Conservation (phyloP, 2,113 vertebrate species). For the Spheniscus mendiculus region DNA sequence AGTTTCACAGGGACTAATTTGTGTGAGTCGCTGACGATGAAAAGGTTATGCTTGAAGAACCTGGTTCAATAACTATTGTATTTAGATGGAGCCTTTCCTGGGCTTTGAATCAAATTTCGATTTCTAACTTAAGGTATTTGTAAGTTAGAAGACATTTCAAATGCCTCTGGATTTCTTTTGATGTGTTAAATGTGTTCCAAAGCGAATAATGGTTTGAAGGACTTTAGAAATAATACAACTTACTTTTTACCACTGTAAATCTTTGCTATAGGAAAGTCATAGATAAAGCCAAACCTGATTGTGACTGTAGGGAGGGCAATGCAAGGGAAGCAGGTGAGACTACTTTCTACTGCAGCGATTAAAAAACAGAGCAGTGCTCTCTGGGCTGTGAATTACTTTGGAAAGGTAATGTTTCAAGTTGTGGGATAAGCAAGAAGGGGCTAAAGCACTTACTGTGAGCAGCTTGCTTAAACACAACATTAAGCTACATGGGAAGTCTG, state of each 20-base stretch:
- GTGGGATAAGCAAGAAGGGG: not conserved
- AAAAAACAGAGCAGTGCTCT: not conserved
- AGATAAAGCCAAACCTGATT: not conserved
- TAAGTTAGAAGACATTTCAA: constrained; percentile 33
- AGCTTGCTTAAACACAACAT: not conserved
- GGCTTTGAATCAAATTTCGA: constrained; percentile 1
- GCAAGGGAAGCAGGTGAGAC: not conserved
- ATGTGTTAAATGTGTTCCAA: not conserved
- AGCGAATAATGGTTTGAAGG: not conserved
- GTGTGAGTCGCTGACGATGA: not conserved
- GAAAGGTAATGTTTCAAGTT: not conserved
- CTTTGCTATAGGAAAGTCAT: not conserved
- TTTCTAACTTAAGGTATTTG: constrained; percentile 1
- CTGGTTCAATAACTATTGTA: constrained; percentile 47
- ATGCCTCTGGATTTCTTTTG: constrained; percentile 35
- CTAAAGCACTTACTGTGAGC: not conserved
- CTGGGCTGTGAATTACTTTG: not conserved
- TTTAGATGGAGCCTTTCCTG: constrained; percentile 1
- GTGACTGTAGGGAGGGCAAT: not conserved
- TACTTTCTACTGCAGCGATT: not conserved
- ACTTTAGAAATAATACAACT: not conserved
- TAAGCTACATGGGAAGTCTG: not conserved
- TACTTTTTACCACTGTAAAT: not conserved
- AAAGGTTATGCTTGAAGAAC: constrained; percentile 36
- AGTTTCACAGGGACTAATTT: not conserved